Percentiles rank a stretch among this genome's conserved stretches.
Conservation (phyloP, 2,113 vertebrate species). For the Crotalus viridis region DNA sequence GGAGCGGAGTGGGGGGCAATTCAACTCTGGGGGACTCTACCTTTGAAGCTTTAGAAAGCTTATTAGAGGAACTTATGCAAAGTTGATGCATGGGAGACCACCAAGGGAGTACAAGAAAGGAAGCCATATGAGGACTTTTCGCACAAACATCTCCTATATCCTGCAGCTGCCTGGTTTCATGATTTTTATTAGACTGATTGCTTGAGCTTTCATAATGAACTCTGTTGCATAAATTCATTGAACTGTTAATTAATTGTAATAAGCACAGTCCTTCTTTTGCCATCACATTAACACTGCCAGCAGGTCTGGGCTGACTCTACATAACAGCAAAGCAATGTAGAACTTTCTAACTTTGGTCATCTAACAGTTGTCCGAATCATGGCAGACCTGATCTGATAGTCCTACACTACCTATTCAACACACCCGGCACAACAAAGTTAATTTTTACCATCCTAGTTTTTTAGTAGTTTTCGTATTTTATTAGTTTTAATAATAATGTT, state of each 20-base stretch:
- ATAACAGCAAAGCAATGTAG: not conserved
- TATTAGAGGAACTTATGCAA: not conserved
- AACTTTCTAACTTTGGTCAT: not conserved
- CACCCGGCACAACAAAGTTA: not conserved
- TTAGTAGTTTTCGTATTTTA: not conserved
- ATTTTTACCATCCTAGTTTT: not conserved
- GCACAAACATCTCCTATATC: not conserved
- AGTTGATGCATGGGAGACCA: not conserved
- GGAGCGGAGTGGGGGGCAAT: not conserved
- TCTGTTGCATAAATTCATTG: not conserved
- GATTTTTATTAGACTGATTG: not conserved
- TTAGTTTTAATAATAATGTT: not conserved
- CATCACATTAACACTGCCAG: constrained; percentile 2
- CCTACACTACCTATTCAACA: not conserved
- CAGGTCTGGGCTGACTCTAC: not conserved
- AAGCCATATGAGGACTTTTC: not conserved
- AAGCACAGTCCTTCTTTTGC: constrained; percentile 50
- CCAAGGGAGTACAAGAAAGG: not conserved
- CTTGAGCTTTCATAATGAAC: not conserved
- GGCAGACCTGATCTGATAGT: not conserved
- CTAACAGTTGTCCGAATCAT: not conserved
- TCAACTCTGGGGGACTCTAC: not conserved
- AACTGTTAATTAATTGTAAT: constrained; percentile 10
- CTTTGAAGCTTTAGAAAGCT: not conserved
- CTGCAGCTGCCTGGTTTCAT: not conserved